Percentiles rank a stretch among this genome's conserved stretches.
These are phyloP conservation scores for Pristionchus fissidentatus DNA, from an alignment of 2,888 invertebrate genomes.

Conservation along the genomic window DNA sequence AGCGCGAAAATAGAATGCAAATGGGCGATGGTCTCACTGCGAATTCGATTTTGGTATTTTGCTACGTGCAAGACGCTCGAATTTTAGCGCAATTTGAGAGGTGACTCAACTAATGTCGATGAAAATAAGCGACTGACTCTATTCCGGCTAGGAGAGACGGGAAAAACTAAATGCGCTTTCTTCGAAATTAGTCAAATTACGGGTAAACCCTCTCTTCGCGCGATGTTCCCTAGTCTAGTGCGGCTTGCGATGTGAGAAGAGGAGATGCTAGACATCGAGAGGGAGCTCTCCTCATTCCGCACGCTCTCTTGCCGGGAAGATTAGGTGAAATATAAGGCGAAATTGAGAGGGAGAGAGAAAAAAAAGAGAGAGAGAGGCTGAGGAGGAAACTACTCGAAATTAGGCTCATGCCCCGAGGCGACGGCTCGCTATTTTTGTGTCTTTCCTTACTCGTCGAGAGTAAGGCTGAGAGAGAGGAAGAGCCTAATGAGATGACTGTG, in stretches of 20 bases:
- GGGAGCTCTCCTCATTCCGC: background rate
- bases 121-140: too few species aligned
- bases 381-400: conserved; percentile 30
- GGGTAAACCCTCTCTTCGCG: background rate
- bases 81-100: too few species aligned
- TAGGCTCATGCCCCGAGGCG: conserved; percentile 19
- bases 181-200: too few species aligned
- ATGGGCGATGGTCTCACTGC: too few species aligned
- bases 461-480: conserved; percentile 32
- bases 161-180: too few species aligned
- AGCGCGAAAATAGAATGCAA: too few species aligned
- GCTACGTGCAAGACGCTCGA: too few species aligned
- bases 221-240: background rate
- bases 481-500: conserved; percentile 49
- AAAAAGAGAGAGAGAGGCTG: conserved; percentile 8
- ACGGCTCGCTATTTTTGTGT: conserved; percentile 4
- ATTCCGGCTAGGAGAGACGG: too few species aligned
- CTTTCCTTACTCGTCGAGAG: too few species aligned
- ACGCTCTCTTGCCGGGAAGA: background rate
- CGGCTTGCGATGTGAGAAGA: background rate
- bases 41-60: too few species aligned
- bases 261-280: background rate
- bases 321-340: conserved; percentile 15
- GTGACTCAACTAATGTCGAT: too few species aligned
- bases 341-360: conserved; percentile 3